phyloP scores from a whole-genome alignment of 35 echinoderm and acorn worm species.

The Strongylocentrotus purpuratus region DNA sequence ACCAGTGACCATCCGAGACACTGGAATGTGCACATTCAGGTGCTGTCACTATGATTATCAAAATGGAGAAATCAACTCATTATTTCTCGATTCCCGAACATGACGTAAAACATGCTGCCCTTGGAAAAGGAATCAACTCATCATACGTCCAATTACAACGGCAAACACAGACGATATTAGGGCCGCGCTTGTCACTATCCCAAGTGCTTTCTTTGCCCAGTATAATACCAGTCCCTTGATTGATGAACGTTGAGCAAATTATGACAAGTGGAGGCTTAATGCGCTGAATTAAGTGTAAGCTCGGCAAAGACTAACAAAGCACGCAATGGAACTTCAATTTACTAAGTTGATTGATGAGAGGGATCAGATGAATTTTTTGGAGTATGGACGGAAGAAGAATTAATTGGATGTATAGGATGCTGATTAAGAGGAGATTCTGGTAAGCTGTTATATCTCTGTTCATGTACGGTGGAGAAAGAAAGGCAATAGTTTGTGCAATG shows the following conservation, averaged over 20 bases:
- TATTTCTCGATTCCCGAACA: not conserved
- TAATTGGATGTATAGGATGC: not conserved
- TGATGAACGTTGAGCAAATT: constrained; percentile 3
- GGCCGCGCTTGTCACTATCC: not conserved
- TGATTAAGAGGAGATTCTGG: not conserved
- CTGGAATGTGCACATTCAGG: not conserved
- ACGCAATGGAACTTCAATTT: constrained; percentile 17
- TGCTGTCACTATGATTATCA: not conserved
- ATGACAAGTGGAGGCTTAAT: constrained; percentile 17
- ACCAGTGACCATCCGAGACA: not conserved
- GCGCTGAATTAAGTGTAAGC: not conserved
- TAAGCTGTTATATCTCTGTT: too few species aligned
- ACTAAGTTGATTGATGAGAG: not conserved
- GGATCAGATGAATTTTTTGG: not conserved
- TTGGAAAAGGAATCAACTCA: not conserved
- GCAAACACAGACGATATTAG: not conserved
- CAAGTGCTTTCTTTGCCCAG: not conserved
- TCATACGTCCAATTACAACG: not conserved
- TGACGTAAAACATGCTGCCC: not conserved
- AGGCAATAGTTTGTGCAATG: too few species aligned
- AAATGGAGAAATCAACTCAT: not conserved
- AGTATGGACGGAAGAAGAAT: not conserved
- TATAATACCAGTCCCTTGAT: not conserved
- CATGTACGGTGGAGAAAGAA: not conserved
- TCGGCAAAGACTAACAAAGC: not conserved